phyloP scores from a whole-genome alignment of 2,888 invertebrate species.

The Dorcus parallelipipedus region DNA sequence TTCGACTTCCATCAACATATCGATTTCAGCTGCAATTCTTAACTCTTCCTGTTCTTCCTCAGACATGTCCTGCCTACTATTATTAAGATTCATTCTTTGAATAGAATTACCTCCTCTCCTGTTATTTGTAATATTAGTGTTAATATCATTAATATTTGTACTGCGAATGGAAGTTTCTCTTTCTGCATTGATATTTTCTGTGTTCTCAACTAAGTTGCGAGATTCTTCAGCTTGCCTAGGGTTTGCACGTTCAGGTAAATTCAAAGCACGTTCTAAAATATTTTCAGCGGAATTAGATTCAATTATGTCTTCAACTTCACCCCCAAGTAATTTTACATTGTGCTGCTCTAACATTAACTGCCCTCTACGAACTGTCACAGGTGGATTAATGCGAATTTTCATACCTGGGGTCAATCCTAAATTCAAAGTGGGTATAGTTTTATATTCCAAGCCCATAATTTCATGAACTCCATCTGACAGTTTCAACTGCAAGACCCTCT shows the following conservation, averaged over 20 bases:
- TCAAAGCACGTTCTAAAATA: constrained; percentile 57
- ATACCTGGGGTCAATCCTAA: constrained; percentile 60
- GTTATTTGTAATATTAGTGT: constrained; percentile 17
- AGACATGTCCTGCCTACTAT: too few relatives aligned
- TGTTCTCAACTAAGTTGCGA: not conserved
- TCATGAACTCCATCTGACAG: constrained; percentile 74
- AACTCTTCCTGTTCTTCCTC: constrained; percentile 23
- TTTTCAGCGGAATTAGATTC: constrained; percentile 59
- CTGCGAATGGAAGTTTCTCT: not conserved
- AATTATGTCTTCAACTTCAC: constrained; percentile 65
- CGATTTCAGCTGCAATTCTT: constrained; percentile 31
- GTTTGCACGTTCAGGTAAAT: constrained; percentile 52
- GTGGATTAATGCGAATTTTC: constrained; percentile 66
- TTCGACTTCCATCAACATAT: constrained; percentile 32
- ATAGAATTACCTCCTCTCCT: not conserved
- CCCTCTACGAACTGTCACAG: constrained; percentile 67
- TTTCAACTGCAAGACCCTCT: constrained; percentile 67
- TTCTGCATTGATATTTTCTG: not conserved
- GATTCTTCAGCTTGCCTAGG: constrained; percentile 38
- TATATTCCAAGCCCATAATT: constrained; percentile 69
- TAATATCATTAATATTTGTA: not conserved
- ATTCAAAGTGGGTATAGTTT: constrained; percentile 56
- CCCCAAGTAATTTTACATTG: constrained; percentile 63
- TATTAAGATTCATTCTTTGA: not conserved
- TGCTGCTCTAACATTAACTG: constrained; percentile 62